Evolutionary conservation across 2,888 invertebrate species (phyloP).

Genomic region (Acanthosepion esculentum): DNA sequence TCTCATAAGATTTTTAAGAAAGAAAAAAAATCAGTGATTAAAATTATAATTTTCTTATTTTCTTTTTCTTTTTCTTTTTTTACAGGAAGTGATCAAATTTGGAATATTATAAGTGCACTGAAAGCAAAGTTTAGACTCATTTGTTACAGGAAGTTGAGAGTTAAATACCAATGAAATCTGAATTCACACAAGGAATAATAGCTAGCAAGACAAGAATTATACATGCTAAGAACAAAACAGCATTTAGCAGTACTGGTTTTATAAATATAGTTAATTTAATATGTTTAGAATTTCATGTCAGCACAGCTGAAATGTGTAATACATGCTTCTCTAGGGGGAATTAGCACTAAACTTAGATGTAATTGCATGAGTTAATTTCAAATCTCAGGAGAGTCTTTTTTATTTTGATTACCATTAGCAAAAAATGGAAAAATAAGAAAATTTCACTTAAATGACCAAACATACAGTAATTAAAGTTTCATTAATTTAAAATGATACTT

Average conservation of each 20-base stretch:
- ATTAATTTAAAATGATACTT: background rate
- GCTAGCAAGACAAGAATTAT: background rate
- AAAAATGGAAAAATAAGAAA: background rate
- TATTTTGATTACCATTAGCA: background rate
- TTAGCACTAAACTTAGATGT: background rate
- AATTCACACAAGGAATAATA: background rate
- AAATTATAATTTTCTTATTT: background rate
- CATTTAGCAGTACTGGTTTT: background rate
- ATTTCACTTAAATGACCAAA: background rate
- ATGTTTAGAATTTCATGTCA: background rate
- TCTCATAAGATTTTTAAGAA: background rate
- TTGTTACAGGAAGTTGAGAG: background rate
- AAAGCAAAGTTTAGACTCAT: background rate
- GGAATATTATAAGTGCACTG: background rate
- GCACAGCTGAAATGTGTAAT: background rate
- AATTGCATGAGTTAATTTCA: background rate
- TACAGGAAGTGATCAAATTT: background rate
- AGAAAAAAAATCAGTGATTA: background rate
- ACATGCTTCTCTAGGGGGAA: background rate
- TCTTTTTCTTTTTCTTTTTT: background rate
- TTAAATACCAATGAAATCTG: background rate
- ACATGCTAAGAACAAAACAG: constrained; percentile 16
- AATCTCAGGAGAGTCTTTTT: background rate
- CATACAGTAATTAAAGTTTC: background rate
- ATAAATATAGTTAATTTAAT: background rate